Base-by-base conservation (phyloP, 2,888 invertebrate genomes). In the Trichopria drosophilae region DNA sequence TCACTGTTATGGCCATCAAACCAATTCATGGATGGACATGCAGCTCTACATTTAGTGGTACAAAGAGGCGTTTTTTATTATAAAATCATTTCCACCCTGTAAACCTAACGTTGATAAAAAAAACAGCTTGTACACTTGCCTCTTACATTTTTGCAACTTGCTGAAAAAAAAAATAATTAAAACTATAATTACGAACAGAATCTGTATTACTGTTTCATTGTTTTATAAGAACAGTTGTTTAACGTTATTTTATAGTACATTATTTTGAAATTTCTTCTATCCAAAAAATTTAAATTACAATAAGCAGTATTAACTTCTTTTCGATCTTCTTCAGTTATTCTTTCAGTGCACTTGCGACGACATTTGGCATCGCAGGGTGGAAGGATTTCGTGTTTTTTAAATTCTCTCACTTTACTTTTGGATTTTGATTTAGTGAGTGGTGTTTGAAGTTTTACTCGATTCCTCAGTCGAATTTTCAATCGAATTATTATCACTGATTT, bases 241-340 rank as follows among this genome's bases (percentile, higher is more conserved):
- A n/a, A n/a, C n/a, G n/a, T n/a, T n/a, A n/a, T n/a, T n/a, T n/a
- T 16, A 1, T 19, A 18, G 6, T 34, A 19, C 18, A 19, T 34
- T 34, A 34, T 15, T 34, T 19, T 34, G 18, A 34, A 34, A 34
- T 34, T 34, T 18, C 34, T 34, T 34, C 34, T 34, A 19, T 34
- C 34, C 34, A 5, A 2, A 34, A 34, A 34, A 34, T 34, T 34
- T 34, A 34, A 34, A 19, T n/a, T n/a, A 18, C 16, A 34, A 5
- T 19, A 34, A 34, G 34, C 34, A 34, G 18, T 34, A 34, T 34
- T 34, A 34, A 34, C 6, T 34, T 34, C 34, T 34, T 34, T 18
- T 34, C 34, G 3, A 4, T 34, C 16, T 34, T 34, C 34, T 3
- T 34, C 18, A 34, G 3, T 34, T 34, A 34, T 10, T 10, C 6